Evolutionary conservation across 2,888 invertebrate genomes (phyloP), one percentile per base, ranked within the genome.

Genomic region (Blomia tropicalis): DNA sequence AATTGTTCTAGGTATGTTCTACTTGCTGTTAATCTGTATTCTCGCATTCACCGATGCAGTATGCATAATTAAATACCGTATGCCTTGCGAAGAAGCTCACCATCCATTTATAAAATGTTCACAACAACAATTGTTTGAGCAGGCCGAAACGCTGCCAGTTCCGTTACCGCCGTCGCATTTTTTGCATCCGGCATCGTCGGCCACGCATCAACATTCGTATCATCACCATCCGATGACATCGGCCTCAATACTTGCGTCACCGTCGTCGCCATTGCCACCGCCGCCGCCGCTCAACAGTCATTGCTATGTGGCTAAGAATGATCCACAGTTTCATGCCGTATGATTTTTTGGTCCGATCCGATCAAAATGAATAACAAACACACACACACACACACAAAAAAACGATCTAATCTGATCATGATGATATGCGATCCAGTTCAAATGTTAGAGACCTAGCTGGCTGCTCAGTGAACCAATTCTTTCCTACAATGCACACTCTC

Each of bases 1-100:
- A n/a, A n/a, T n/a, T n/a, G n/a, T n/a, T n/a, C n/a, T 29, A 61
- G 61, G 61, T 61, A 61, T 61, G 61, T 53, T 54, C 32, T 61
- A 61, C 30, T 54, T 61, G 61, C 36, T 61, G 31, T 32, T 31
- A 30, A 61, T 61, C 1, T 32, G 32, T 32, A 56, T 61, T 22
- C 23, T 61, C 19, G 54, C 61, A 36, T 61, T 61, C 36, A 54
- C 61, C 11, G 61, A 61, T 54, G 61, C 61, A 2, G 36, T 61
- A 36, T 61, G 61, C 54, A 54, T 61, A 61, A 61, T 61, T 22
- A 61, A 61, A 53, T 61, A 61, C 54, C 61, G 61, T 2, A 41
- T 61, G 61, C 61, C 61, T 54, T 54, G 54, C 25, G 61, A 61
- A 54, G 54, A 61, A 36, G 5, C 41, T 53, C 44, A 29, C 30